Conservation (phyloP, 2,888 invertebrate species). For the Apotomis turbidana region DNA sequence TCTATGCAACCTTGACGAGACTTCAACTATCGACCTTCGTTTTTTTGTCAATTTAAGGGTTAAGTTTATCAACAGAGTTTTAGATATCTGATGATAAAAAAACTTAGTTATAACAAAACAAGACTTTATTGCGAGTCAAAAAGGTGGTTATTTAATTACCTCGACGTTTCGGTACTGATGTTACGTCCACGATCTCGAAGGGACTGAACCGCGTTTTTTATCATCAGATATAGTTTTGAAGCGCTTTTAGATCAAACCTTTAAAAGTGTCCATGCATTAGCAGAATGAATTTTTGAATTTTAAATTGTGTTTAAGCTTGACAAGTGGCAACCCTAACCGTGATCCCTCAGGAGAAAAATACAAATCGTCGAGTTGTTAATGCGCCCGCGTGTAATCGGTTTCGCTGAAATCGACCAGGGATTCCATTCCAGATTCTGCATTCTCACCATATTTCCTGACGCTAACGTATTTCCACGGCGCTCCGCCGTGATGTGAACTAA, state of each 20-base stretch:
- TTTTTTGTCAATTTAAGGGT: no score
- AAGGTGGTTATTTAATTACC: no score
- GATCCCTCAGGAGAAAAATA: constrained; percentile 30
- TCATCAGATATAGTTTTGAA: neutral
- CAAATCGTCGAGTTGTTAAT: constrained; percentile 36
- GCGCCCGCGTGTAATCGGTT: constrained; percentile 27
- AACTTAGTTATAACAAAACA: no score
- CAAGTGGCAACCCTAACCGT: constrained; percentile 26
- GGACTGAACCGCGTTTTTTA: neutral
- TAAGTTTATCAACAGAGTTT: no score
- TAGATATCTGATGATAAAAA: no score
- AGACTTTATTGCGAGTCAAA: no score
- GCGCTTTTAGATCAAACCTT: neutral
- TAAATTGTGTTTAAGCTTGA: neutral
- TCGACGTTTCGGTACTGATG: no score
- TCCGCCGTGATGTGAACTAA: neutral
- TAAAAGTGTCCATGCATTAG: neutral
- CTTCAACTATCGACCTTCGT: no score
- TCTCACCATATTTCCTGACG: constrained; percentile 10
- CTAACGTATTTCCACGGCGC: neutral
- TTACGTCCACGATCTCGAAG: no score
- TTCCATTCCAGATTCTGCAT: constrained; percentile 20
- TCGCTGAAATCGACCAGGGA: constrained; percentile 1
- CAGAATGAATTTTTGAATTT: no score
- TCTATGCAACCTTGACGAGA: no score